Base-by-base conservation (phyloP, 1,140 invertebrate species). In the Planococcus citri region DNA sequence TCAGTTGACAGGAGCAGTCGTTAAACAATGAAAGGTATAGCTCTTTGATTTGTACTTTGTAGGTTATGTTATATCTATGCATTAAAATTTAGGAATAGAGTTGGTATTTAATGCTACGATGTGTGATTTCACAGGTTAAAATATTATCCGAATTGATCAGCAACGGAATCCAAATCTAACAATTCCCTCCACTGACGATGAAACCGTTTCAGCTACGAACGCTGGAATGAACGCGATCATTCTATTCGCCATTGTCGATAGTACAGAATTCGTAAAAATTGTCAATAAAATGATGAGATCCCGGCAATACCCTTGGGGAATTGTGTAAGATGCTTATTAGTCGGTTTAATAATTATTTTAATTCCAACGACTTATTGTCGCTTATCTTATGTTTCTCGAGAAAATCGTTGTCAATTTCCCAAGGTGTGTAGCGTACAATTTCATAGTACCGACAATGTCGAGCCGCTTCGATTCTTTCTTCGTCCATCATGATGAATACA, bases 391-490 rank as follows among this genome's bases (percentile, higher is more conserved):
- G 88, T 72, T 89, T 85, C 72, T 84, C 82, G 9, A 99, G 81
- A 78, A 95, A 99, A 60, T 91, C 91, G 75, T 98, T 92, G 76
- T 90, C 88, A 17, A 95, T 79, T 73, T 90, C 87, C 97, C 97
- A 99, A 0, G 97, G 97, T 10, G 96, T 95, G 80, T 96, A 90
- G 71, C 86, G 81, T 0, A 98, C 86, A 27, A 99, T 88, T 85
- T 99, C 97, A 82, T 99, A 97, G 79, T 99, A 99, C 75, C 97
- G 87, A 82, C 97, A 99, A 83, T 99, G 97, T 72, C 94, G 82
- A 0, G 99, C 88, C 9, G 91, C 94, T 79, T 99, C 96, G 78
- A 98, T 98, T 68, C 97, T 84, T 80, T 99, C 97, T 27, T 82
- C 80, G 77, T 98, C 97, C 38, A 88, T 94, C 94, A 98, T 99